Evolutionary conservation across 2,113 vertebrate genomes (phyloP).

Genomic region (Rhabdornis inornatus): DNA sequence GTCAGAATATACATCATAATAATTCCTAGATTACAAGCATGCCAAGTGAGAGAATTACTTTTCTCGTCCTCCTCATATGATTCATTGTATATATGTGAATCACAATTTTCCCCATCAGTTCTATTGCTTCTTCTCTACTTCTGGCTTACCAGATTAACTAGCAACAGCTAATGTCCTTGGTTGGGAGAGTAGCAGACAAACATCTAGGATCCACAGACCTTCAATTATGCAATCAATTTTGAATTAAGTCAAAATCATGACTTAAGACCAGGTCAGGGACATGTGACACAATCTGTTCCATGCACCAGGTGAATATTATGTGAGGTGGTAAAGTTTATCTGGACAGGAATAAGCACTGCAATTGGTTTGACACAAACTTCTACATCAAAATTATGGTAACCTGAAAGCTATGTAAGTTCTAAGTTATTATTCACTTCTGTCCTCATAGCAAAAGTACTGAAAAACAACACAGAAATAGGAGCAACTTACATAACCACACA

Average conservation of each 20-base stretch:
- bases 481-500: not conserved
- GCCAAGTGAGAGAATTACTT: not conserved
- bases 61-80: not conserved
- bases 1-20: not conserved
- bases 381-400: not conserved
- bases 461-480: not conserved
- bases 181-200: not conserved
- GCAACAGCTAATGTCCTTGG: not conserved
- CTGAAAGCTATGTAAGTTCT: not conserved
- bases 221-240: not conserved
- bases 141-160: not conserved
- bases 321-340: not conserved
- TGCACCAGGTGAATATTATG: not conserved
- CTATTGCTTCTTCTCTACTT: not conserved
- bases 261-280: not conserved
- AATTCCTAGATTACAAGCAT: not conserved
- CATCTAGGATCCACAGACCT: not conserved
- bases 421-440: not conserved
- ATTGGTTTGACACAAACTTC: not conserved
- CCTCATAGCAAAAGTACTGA: not conserved
- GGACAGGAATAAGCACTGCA: not conserved
- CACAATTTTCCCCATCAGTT: not conserved
- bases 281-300: not conserved
- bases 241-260: not conserved
- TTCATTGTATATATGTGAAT: not conserved